phyloP scores from a whole-genome alignment of 2,888 invertebrate genomes.

The Abrostola triplasia region DNA sequence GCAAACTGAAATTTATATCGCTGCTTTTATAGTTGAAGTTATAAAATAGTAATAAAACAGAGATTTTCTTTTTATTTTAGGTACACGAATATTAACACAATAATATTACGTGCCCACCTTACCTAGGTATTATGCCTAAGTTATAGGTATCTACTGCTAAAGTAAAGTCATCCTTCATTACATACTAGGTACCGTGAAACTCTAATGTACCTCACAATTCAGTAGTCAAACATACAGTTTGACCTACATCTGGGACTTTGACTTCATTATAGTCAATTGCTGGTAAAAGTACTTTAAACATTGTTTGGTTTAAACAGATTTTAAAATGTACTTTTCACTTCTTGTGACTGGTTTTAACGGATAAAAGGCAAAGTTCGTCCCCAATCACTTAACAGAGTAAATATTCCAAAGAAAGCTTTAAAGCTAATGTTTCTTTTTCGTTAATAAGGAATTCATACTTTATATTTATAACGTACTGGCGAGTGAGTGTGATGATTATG shows the following conservation, averaged over 20 bases:
- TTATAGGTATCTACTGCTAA: neutral
- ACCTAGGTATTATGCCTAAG: neutral
- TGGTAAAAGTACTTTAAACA: neutral
- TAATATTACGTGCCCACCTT: too few relatives aligned
- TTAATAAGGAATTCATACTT: neutral
- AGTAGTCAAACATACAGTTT: neutral
- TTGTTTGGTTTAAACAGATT: slow-evolving; percentile 33
- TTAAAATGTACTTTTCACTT: slow-evolving; percentile 59
- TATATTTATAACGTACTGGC: too few relatives aligned
- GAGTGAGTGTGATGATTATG: too few relatives aligned
- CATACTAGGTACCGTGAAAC: neutral
- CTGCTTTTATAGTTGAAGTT: neutral
- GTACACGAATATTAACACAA: too few relatives aligned
- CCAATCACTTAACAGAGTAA: slow-evolving; percentile 21
- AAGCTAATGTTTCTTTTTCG: slow-evolving; percentile 17
- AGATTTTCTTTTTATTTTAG: too few relatives aligned
- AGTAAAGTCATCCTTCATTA: neutral
- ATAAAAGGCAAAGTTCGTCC: slow-evolving; percentile 59
- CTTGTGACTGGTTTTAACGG: slow-evolving; percentile 49
- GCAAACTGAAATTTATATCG: slow-evolving; percentile 29
- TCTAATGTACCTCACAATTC: neutral
- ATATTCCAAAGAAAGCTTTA: slow-evolving; percentile 18
- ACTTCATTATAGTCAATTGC: neutral
- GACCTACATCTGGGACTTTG: slow-evolving; percentile 1
- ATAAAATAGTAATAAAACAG: too few relatives aligned